phyloP scores from a whole-genome alignment of 2,888 invertebrate genomes.

The Entomobrya proxima region DNA sequence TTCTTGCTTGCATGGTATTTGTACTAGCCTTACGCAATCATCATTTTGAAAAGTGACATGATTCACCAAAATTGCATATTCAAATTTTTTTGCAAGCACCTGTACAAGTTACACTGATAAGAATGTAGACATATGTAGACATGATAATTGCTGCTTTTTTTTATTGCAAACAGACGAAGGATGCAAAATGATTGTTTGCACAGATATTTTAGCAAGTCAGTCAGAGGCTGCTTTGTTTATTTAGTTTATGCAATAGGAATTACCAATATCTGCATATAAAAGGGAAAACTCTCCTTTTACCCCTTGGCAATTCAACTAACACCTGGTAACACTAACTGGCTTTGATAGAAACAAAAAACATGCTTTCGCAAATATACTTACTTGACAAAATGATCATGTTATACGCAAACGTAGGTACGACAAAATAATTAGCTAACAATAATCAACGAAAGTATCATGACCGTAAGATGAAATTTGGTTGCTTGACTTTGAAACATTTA shows the following conservation, averaged over 20 bases:
- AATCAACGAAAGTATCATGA: constrained; percentile 34
- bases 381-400: constrained; percentile 34
- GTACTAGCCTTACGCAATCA: neutral
- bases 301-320: constrained; percentile 41
- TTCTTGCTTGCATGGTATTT: neutral
- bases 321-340: neutral
- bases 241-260: neutral
- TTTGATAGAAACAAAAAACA: neutral
- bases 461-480: no score
- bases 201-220: constrained; percentile 21
- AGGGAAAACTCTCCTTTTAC: constrained; percentile 33
- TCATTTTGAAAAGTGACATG: neutral
- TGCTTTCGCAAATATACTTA: constrained; percentile 44
- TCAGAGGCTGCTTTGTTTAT: neutral
- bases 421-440: constrained; percentile 49
- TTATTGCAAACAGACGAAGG: constrained; percentile 11
- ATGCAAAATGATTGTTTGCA: constrained; percentile 46
- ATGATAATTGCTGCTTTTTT: neutral
- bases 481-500: no score
- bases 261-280: neutral
- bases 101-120: neutral
- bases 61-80: neutral
- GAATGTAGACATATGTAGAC: neutral
- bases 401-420: neutral
- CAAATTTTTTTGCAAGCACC: neutral